Conservation (phyloP, 2,797 vertebrate genomes). For the Periparus ater region DNA sequence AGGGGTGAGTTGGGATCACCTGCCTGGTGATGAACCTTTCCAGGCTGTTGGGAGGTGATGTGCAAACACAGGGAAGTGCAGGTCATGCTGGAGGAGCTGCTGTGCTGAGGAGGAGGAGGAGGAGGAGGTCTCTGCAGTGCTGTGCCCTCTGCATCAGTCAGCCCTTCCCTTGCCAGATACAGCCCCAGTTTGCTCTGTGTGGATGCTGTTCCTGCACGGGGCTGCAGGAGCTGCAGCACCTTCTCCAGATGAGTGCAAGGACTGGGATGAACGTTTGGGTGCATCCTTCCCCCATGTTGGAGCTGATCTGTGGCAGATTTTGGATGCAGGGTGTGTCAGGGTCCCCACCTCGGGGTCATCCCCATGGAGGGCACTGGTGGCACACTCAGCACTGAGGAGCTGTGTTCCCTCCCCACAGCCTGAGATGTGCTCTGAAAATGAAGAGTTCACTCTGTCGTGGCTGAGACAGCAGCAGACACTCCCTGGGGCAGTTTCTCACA, state of each 20-base stretch:
- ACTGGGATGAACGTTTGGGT: rapidly evolving
- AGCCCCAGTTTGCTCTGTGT: rapidly evolving
- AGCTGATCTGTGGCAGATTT: neutral
- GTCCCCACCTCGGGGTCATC: rapidly evolving
- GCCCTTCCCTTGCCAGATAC: neutral
- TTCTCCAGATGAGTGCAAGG: neutral
- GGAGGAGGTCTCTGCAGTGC: neutral
- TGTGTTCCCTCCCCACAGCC: rapidly evolving
- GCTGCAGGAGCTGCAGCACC: neutral
- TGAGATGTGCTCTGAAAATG: neutral
- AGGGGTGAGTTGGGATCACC: neutral
- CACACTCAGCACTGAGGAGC: rapidly evolving
- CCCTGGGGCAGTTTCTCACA: neutral
- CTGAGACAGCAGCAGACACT: neutral
- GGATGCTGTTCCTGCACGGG: neutral
- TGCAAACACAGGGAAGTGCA: neutral
- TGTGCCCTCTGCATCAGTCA: neutral
- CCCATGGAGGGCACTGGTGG: neutral
- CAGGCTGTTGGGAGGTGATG: neutral
- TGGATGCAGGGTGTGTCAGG: neutral
- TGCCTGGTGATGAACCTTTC: neutral
- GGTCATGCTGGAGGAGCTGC: neutral
- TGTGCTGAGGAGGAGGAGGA: neutral
- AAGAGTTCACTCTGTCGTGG: neutral
- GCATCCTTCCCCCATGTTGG: rapidly evolving